phyloP scores from a whole-genome alignment of 2,797 vertebrate genomes.

The Scyliorhinus canicula region DNA sequence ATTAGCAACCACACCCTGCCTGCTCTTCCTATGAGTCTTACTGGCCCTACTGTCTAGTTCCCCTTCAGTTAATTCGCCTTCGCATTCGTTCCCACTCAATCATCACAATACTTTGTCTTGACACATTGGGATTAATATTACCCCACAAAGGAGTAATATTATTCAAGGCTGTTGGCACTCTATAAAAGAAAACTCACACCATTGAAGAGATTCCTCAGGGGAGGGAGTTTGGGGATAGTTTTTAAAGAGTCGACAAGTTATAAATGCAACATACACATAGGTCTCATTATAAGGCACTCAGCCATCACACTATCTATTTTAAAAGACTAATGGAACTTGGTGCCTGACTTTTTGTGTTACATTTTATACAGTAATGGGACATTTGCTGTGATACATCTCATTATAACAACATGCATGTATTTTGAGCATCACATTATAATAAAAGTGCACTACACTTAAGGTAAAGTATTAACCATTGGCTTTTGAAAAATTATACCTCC shows the following conservation, averaged over 20 bases:
- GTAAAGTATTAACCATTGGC: background rate
- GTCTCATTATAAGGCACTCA: background rate
- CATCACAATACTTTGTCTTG: background rate
- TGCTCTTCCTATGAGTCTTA: too few relatives aligned
- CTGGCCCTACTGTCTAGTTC: too few relatives aligned
- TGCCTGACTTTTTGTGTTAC: background rate
- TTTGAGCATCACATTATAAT: background rate
- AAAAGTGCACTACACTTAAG: background rate
- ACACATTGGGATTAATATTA: background rate
- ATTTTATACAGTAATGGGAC: slow-evolving; percentile 8
- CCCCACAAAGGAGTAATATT: background rate
- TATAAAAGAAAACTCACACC: background rate
- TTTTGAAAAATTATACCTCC: background rate
- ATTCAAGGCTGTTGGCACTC: background rate
- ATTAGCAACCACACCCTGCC: too few relatives aligned
- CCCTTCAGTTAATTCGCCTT: too few relatives aligned
- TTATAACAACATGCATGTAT: background rate
- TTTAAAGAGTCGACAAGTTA: background rate
- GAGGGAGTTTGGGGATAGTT: background rate
- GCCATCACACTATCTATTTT: background rate
- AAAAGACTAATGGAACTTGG: background rate
- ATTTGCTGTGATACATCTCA: background rate
- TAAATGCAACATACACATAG: background rate
- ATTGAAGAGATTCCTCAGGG: background rate
- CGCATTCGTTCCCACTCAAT: too few relatives aligned